Conservation (phyloP, 2,797 vertebrate species). For the Clamator glandarius region DNA sequence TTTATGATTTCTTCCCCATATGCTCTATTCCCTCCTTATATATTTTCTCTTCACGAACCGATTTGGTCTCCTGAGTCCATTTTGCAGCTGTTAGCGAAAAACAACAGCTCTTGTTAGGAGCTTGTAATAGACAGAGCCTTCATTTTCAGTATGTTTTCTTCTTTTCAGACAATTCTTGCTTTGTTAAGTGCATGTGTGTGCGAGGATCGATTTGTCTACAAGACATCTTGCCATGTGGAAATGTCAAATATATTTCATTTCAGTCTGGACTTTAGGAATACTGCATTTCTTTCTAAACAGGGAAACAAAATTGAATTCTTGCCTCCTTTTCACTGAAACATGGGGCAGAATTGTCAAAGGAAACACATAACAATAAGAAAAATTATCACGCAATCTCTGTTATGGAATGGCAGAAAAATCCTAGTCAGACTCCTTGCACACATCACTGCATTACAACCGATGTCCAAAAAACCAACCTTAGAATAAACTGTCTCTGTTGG, state of each 20-base stretch:
- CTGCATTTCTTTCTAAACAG: background rate
- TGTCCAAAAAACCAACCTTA: background rate
- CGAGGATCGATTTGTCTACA: background rate
- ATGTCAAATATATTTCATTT: background rate
- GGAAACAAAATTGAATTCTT: background rate
- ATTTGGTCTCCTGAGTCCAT: background rate
- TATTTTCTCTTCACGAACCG: background rate
- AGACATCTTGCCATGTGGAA: background rate
- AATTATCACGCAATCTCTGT: background rate
- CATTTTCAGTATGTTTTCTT: background rate
- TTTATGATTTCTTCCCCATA: background rate
- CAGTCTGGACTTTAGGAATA: background rate
- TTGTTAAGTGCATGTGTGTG: background rate
- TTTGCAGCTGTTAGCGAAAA: background rate
- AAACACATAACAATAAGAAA: background rate
- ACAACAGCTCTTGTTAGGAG: background rate
- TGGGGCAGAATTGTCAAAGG: background rate
- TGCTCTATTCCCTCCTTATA: fast-evolving
- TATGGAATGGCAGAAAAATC: background rate
- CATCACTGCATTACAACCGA: background rate
- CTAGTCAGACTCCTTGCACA: background rate
- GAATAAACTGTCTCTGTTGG: background rate
- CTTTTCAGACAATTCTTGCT: background rate
- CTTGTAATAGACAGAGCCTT: background rate
- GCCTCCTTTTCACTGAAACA: background rate